Base-by-base conservation (phyloP, 1,140 invertebrate species). In the Papilio machaon region DNA sequence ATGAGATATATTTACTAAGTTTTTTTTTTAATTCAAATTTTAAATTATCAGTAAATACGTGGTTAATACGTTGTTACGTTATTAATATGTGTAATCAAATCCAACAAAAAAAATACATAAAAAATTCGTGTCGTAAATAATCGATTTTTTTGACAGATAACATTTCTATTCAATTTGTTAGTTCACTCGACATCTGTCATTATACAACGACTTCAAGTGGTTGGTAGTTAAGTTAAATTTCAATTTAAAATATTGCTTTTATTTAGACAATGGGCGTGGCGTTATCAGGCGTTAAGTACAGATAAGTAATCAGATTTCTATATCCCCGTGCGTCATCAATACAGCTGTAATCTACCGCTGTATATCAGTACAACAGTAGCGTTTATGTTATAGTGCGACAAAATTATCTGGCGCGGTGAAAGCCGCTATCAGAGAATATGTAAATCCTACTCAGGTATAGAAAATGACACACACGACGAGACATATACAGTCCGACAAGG, bases 251-350 rank as follows among this genome's bases (percentile, higher is more conserved):
- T 13, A 19, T 35, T 10, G 10, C 17, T 11, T 11, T 23, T 75
- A 75, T 75, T 47, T 23, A 19, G 15, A 43, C 38, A 75, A 75
- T 75, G 43, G 73, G 46, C 73, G 73, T 47, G 73, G 43, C 73
- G 46, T 35, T 75, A 75, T 75, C 73, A 10, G 43, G 1, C 64
- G 46, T 47, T n/a, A 75, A 47, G 73, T 75, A 75, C 46, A 19
- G 19, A 75, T 52, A 75, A 11, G 30, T 30, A 30, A 75, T 75
- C 73, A 54, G 47, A 75, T 75, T 75, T 75, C 2, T 75, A 47
- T 19, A 47, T 19, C 73, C 38, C 46, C 73, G 73, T 75, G 73
- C 73, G 73, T 75, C 73, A 75, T 49, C 17, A 75, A 52, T 52
- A 23, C 38, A 8, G 73, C 17, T 17, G 38, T 75, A 52, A 75